phyloP scores from a whole-genome alignment of 2,113 vertebrate species.

The Lucifuga dentata region DNA sequence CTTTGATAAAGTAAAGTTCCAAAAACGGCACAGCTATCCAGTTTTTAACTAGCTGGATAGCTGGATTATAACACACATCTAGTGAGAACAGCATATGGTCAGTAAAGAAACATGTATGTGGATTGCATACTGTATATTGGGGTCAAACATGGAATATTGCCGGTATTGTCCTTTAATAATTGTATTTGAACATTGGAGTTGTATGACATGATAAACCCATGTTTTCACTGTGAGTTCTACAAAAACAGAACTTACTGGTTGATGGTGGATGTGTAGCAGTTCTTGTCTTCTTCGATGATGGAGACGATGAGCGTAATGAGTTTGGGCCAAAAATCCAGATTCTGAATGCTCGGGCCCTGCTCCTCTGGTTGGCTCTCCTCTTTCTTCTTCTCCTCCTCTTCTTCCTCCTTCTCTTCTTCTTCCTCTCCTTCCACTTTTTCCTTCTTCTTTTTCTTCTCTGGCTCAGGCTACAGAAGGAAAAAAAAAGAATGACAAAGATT shows the following conservation, averaged over 20 bases:
- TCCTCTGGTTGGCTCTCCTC: conserved; percentile 84
- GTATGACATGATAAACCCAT: too few species aligned
- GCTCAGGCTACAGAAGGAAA: conserved; percentile 38
- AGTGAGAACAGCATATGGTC: too few species aligned
- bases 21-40: too few species aligned
- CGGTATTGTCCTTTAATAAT: too few species aligned
- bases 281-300: conserved; percentile 98
- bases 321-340: conserved; percentile 98
- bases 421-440: conserved; percentile 25
- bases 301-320: conserved; percentile 98
- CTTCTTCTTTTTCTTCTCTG: conserved; percentile 67
- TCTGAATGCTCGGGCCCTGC: conserved; percentile 93
- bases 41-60: too few species aligned
- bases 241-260: conserved; percentile 88
- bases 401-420: conserved; percentile 76
- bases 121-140: too few species aligned
- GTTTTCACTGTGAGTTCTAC: too few species aligned
- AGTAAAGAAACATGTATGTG: too few species aligned
- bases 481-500: background rate
- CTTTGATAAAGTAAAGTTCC: too few species aligned
- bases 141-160: too few species aligned
- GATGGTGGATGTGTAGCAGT: conserved; percentile 91
- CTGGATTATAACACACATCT: too few species aligned
- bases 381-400: conserved; percentile 79
- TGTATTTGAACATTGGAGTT: too few species aligned